Base-by-base conservation (phyloP, 1,140 invertebrate species). In the Drosophila saltans region DNA sequence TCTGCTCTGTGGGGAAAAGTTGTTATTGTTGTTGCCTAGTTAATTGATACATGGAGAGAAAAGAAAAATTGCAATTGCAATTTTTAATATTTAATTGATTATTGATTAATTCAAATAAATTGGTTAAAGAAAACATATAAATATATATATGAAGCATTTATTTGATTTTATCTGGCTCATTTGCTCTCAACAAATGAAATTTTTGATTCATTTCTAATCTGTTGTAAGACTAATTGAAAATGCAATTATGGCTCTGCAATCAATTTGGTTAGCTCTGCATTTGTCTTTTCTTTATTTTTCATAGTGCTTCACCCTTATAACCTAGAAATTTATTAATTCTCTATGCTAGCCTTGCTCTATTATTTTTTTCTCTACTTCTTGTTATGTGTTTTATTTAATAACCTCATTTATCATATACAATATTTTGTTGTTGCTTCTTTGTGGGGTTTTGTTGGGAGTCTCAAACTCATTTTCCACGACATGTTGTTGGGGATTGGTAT, bases 341-440 rank as follows among this genome's bases (percentile, higher is more conserved):
- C 21, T 24, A 9, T 24, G 24, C 21, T 21, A 7, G 7, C 45
- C 7, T 52, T 52, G 26, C 45, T 52, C 45, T 52, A 52, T 26
- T 52, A 52, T 26, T 52, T 52, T 60, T 26, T 52, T 52, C 57
- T 68, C 70, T 71, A 58, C 66, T 72, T 59, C 81, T 69, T 68
- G 81, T 80, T 80, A 69, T 84, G 73, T 57, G 33, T 71, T 84
- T 78, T 78, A 73, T 77, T 80, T 78, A 84, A 84, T 74, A 78
- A 41, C 66, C 64, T 68, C 74, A 77, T 84, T 84, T 80, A 74
- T 84, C 81, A 84, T 84, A 72, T 58, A 52, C 43, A 21, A 21
- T 45, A 48, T 48, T 48, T 24, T 48, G 8, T 48, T 24, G 45
- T 48, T 52, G 45, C 26, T 26, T 52, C 21, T 26, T 52, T 10